A percentile compares a stretch with the other conserved stretches of the same genome.
Evolutionary conservation across 2,888 invertebrate species (phyloP).

Genomic region (Cryptus armator): DNA sequence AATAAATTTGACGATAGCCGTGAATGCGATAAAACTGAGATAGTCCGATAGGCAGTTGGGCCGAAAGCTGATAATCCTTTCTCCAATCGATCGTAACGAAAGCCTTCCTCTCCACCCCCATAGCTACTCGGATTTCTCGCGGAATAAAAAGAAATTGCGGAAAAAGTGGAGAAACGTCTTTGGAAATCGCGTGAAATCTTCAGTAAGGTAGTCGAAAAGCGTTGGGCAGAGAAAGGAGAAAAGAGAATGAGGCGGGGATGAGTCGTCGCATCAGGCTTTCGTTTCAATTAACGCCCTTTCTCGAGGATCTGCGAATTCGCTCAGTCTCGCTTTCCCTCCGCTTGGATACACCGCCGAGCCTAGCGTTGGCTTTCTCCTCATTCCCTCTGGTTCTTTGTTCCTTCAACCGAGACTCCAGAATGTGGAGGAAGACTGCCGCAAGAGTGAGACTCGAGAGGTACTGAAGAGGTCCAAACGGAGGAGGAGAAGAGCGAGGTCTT

Average conservation of each 20-base stretch:
- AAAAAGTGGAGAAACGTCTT: constrained; percentile 17
- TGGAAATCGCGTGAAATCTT: constrained; percentile 56
- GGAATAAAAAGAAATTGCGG: constrained; percentile 11
- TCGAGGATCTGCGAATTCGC: constrained; percentile 68
- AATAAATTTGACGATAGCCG: background rate
- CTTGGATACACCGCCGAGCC: constrained; percentile 42
- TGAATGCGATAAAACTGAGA: background rate
- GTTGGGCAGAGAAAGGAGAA: constrained; percentile 27
- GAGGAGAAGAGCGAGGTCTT: constrained; percentile 73
- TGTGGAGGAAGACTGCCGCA: constrained; percentile 39
- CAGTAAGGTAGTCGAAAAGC: constrained; percentile 40
- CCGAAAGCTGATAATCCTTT: constrained; percentile 42
- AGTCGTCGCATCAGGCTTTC: constrained; percentile 73
- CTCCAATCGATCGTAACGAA: constrained; percentile 24
- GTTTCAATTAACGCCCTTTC: constrained; percentile 81
- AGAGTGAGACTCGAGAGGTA: constrained; percentile 43
- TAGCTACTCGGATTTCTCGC: constrained; percentile 14
- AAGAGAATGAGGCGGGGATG: constrained; percentile 59
- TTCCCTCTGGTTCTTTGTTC: constrained; percentile 55
- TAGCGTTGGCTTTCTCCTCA: constrained; percentile 9
- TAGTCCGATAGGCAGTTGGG: constrained; percentile 7
- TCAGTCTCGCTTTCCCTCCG: constrained; percentile 62
- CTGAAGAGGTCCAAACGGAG: constrained; percentile 8
- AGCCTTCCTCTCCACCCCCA: background rate
- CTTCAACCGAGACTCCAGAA: constrained; percentile 33